Conservation (phyloP, 2,888 invertebrate species). For the Pardosa pseudoannulata region DNA sequence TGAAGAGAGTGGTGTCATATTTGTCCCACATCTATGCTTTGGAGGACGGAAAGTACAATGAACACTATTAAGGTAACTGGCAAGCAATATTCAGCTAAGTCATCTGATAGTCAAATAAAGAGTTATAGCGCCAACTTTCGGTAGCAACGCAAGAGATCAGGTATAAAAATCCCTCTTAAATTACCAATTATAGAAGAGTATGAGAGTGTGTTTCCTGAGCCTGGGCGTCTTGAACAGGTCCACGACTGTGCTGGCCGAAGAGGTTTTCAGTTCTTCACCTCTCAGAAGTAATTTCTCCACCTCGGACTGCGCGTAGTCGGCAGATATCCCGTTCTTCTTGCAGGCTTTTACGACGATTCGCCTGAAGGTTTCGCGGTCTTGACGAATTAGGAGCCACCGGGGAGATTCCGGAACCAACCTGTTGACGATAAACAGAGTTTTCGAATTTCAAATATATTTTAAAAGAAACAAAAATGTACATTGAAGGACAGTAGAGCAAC, state of each 20-base stretch:
- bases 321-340: constrained; percentile 32
- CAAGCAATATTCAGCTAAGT: no score
- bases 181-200: constrained; percentile 66
- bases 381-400: constrained; percentile 56
- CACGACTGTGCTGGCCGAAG: constrained; percentile 31
- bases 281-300: constrained; percentile 42
- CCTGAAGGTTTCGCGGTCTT: constrained; percentile 25
- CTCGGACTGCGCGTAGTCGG: constrained; percentile 25
- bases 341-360: constrained; percentile 39
- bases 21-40: no score
- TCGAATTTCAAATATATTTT: no score
- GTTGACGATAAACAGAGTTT: not conserved
- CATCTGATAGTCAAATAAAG: no score
- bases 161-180: not conserved
- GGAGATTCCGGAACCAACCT: constrained; percentile 70
- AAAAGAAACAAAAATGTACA: no score
- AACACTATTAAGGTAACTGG: no score
- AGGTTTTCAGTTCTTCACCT: constrained; percentile 37
- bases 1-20: no score
- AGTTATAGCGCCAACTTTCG: no score
- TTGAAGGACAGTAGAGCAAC: no score
- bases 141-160: no score
- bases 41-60: no score
- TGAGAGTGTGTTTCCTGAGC: constrained; percentile 43
- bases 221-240: constrained; percentile 64